Evolutionary conservation across 1,140 invertebrate species (phyloP).

Genomic region (Aphelenchoides fujianensis): DNA sequence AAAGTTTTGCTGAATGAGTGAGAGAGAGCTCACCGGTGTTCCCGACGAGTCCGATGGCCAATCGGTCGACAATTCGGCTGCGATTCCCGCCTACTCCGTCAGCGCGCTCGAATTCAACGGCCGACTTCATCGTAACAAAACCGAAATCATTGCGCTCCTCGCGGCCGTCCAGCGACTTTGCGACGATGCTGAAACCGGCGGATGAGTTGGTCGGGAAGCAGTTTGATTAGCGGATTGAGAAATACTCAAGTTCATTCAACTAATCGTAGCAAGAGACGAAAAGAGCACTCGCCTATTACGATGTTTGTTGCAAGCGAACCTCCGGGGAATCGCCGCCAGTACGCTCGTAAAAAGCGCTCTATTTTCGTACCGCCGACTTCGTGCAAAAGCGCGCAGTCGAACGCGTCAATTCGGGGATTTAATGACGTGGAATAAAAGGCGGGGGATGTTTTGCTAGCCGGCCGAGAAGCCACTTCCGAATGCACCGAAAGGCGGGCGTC

Average conservation of each 20-base stretch:
- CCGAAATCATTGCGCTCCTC: slow-evolving; percentile 51
- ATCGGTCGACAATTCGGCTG: slow-evolving; percentile 37
- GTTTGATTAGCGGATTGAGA: too few species aligned
- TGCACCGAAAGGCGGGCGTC: neutral
- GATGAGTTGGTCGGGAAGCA: too few species aligned
- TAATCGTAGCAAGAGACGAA: too few species aligned
- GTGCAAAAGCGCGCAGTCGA: neutral
- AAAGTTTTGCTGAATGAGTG: slow-evolving; percentile 11
- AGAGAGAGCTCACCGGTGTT: slow-evolving; percentile 47
- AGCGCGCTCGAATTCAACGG: slow-evolving; percentile 49
- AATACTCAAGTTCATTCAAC: too few species aligned
- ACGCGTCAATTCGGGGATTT: neutral
- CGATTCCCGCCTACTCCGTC: slow-evolving; percentile 46
- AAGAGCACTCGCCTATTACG: neutral
- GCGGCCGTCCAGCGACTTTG: slow-evolving; percentile 34
- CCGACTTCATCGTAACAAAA: slow-evolving; percentile 54
- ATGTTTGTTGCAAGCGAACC: neutral
- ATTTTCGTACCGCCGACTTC: neutral
- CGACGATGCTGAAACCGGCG: slow-evolving; percentile 45
- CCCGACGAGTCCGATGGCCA: slow-evolving; percentile 51
- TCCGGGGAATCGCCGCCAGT: neutral
- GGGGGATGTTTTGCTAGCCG: too few species aligned
- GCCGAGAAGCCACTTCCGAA: too few species aligned
- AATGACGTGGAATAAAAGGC: neutral
- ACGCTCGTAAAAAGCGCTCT: slow-evolving; percentile 2